Evolutionary conservation across 2,888 invertebrate genomes (phyloP), one percentile per base, ranked within the genome.

Genomic region (Rutpela maculata): DNA sequence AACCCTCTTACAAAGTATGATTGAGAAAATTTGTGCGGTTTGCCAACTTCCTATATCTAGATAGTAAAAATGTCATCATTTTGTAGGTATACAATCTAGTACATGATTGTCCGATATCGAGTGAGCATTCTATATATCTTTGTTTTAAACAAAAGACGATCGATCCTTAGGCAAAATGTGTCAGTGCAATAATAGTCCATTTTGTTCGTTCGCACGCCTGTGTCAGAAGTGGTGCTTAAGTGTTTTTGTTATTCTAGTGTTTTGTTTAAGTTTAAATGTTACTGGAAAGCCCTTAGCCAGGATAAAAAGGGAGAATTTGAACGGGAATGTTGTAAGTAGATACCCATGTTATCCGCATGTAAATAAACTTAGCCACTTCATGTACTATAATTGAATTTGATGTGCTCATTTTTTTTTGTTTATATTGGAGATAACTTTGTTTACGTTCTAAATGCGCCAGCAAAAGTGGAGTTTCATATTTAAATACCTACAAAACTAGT

Each of bases 161-260:
- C 35, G 62, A 15, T 50, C 50, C 59, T 22, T 22, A 59, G 59
- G 59, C 59, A 22, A 59, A 22, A 59, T 59, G 65, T 66, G 55
- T 22, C 18, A 50, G 67, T 67, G 67, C 50, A 22, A 67, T 67
- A 43, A 43, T 38, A 50, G 55, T 10, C 12, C 55, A 50, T 19
- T 22, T 17, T 19, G 22, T 59, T 35, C 43, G 70, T 70, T 59
- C 59, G 22, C 59, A 15, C 59, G 59, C 59, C 19, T 59, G 75
- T 77, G 78, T 66, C 56, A 74, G 73, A 74, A 71, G 70, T 79
- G 75, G 79, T 77, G 67, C 63, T 56, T 62, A 50, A 66, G 78
- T 80, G 78, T 72, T 75, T 57, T 78, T 72, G 77, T 80, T 75
- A 50, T 76, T 55, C 12, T 77, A 66, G 80, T 80, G 80, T 78